Base-by-base conservation (phyloP, 2,113 vertebrate genomes). In the Macroglossus sobrinus region DNA sequence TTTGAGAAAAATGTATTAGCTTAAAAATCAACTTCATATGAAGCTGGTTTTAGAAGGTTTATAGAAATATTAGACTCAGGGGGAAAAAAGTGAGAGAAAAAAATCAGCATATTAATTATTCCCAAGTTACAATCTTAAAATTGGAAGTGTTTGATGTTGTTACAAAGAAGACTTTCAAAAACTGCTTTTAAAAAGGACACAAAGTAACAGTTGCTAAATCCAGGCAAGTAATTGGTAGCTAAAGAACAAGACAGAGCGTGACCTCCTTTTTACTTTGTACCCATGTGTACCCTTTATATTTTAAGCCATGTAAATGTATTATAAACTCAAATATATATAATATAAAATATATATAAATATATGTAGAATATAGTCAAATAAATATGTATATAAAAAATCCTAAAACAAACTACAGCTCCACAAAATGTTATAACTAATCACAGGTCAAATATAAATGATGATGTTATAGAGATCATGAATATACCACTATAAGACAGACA, bases 61-160 rank as follows among this genome's bases (percentile, higher is more conserved):
- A 93, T 13, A 86, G 63, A 95, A 89, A 89, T 57, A 89, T 66
- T 85, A 97, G 55, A 95, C 75, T 94, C 11, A 28, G 3, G 4
- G 4, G 18, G 4, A 76, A 50, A 92, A 45, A 69, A 30, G 30
- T n/a, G 26, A 12, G 16, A 12, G 50, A 57, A 96, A 69, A 87
- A 61, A 90, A 86, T 35, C 57, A 80, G 85, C 22, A 90, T 12
- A 87, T 81, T 87, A 76, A 76, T 33, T 87, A 92, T 72, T 86
- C 26, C 47, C 64, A 84, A 12, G 45, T 69, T 80, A 84, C 69
- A 84, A 84, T 7, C 63, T 87, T 74, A 87, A 78, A 90, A 93
- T n/a, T 66, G 5, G 66, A 96, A 91, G 69, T 55, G 28, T 12
- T 71, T 5, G 12, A 61, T 80, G 28, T 35, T 78, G 55, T 79